A percentile compares a stretch with the other conserved stretches of the same genome.
These are phyloP conservation scores for Conistra vaccinii DNA, from an alignment of 2,888 invertebrate species.

Conservation along the genomic window DNA sequence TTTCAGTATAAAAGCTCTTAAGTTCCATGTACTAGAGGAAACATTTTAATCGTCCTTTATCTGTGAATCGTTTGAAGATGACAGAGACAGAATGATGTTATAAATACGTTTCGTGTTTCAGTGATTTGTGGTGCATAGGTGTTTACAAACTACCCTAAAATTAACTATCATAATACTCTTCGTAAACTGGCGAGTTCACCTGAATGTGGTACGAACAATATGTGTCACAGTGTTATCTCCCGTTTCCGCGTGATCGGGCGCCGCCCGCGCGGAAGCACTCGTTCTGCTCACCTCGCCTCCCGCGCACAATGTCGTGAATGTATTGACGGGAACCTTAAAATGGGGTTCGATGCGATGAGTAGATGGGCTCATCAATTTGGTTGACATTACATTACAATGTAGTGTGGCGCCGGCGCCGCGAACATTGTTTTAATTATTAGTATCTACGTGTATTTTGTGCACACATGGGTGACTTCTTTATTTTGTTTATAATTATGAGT, in stretches of 20 bases:
- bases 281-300: conserved; percentile 46
- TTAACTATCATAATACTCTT: not conserved
- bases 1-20: no score
- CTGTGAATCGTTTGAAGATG: not conserved
- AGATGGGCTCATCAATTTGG: conserved; percentile 26
- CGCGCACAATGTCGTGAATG: conserved; percentile 48
- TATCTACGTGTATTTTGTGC: not conserved
- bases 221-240: conserved; percentile 55
- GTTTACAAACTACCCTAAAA: not conserved
- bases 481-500: not conserved
- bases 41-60: not conserved
- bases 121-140: not conserved
- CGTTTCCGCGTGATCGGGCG: conserved; percentile 50
- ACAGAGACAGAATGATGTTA: not conserved
- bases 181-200: conserved; percentile 16
- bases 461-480: no score
- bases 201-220: conserved; percentile 26
- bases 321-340: conserved; percentile 19
- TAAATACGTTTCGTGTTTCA: not conserved
- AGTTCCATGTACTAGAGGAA: not conserved
- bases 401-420: not conserved
- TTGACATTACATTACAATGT: not conserved
- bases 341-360: not conserved
- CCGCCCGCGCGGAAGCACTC: conserved; percentile 53
- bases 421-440: no score